phyloP scores from a whole-genome alignment of 2,113 vertebrate genomes.

The Sylvilagus bachmani region DNA sequence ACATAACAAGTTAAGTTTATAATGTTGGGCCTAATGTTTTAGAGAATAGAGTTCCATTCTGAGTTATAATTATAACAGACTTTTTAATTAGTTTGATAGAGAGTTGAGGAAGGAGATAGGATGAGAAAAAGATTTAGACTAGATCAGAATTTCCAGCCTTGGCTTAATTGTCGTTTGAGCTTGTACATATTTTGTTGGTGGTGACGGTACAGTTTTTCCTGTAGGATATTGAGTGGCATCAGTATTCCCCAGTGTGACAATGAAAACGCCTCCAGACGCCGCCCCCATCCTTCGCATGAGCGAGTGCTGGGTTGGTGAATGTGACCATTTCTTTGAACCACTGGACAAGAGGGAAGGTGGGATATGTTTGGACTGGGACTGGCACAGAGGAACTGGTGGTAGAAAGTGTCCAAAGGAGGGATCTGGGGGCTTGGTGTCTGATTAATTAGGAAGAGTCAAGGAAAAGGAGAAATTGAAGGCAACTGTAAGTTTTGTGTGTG shows the following conservation, averaged over 20 bases:
- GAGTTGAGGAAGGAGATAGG: no score
- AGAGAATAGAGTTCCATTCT: not conserved
- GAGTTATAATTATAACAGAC: not conserved
- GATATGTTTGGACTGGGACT: not conserved
- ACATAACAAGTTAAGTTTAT: not conserved
- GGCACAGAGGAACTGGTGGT: not conserved
- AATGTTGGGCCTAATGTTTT: not conserved
- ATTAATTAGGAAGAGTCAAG: not conserved
- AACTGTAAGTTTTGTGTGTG: not conserved
- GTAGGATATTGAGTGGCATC: not conserved
- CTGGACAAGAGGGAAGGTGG: not conserved
- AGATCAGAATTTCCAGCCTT: not conserved
- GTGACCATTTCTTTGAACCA: not conserved
- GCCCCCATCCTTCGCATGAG: no score
- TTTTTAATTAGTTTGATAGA: not conserved
- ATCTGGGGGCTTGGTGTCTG: not conserved
- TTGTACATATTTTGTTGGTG: fast-evolving
- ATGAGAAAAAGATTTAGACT: not conserved
- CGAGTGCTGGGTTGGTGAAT: not conserved
- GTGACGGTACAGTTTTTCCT: not conserved
- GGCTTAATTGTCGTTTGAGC: fast-evolving
- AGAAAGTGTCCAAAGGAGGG: not conserved
- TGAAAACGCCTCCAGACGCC: not conserved
- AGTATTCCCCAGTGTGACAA: fast-evolving
- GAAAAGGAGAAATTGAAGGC: not conserved